Evolutionary conservation across 2,888 invertebrate genomes (phyloP).

Genomic region (Eupithecia vulgata): DNA sequence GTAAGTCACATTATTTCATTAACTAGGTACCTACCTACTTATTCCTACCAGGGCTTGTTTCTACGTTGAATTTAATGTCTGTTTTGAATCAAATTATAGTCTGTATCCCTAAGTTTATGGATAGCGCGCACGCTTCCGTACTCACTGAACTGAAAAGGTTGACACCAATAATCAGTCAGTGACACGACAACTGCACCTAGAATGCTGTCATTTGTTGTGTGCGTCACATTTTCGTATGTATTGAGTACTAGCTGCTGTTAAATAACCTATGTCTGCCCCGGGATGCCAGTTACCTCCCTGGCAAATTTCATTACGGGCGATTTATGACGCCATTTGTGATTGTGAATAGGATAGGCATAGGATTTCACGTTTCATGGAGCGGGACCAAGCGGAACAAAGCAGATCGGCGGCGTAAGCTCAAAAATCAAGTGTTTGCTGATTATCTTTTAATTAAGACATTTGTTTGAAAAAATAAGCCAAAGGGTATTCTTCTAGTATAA

Average conservation of each 20-base stretch:
- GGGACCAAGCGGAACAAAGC: no score
- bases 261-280: no score
- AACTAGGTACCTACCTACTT: neutral
- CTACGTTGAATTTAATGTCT: neutral
- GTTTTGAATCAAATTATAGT: neutral
- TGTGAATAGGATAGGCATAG: no score
- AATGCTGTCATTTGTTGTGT: neutral
- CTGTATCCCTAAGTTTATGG: neutral
- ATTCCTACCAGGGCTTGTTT: neutral
- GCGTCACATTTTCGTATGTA: neutral
- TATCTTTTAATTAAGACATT: no score
- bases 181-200: neutral
- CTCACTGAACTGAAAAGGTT: conserved; percentile 1
- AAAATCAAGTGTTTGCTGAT: no score
- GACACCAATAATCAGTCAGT: neutral
- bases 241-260: neutral
- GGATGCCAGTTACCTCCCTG: no score
- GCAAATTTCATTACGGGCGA: no score
- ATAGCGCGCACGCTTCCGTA: neutral
- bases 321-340: no score
- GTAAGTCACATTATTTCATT: neutral
- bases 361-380: no score
- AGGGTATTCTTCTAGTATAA: no score
- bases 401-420: no score
- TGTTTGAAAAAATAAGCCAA: no score